Evolutionary conservation across 2,113 vertebrate species (phyloP).

Genomic region (Phalacrocorax brasilianus): DNA sequence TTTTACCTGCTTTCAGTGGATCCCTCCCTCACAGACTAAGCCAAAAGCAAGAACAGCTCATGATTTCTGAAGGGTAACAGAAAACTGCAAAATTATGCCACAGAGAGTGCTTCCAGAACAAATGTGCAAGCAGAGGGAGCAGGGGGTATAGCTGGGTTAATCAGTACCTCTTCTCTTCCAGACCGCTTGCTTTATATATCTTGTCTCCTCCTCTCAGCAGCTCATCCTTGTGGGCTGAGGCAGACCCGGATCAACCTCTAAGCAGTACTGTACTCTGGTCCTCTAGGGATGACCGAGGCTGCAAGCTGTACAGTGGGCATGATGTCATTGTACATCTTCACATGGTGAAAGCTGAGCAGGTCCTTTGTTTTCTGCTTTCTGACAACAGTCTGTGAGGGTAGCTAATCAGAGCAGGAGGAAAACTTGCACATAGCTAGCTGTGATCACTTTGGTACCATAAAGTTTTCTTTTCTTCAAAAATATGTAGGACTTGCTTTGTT

Average conservation of each 20-base stretch:
- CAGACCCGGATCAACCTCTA: fast-evolving
- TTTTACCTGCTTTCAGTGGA: background rate
- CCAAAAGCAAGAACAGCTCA: background rate
- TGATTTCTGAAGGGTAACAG: background rate
- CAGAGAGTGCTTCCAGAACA: background rate
- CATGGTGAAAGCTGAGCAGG: background rate
- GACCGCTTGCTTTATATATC: background rate
- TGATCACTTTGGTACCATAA: background rate
- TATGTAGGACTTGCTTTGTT: background rate
- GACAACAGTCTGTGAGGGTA: background rate
- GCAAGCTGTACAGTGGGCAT: background rate
- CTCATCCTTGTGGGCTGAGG: background rate
- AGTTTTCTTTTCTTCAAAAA: background rate
- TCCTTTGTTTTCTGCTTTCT: background rate
- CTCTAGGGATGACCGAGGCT: background rate
- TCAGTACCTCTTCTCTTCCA: background rate
- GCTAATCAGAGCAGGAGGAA: background rate
- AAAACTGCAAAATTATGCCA: background rate
- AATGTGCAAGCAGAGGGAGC: background rate
- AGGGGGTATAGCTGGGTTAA: background rate
- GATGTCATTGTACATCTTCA: background rate
- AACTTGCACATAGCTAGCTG: background rate
- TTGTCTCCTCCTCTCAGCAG: background rate
- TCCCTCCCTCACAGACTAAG: background rate
- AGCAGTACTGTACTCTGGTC: background rate